phyloP scores from a whole-genome alignment of 2,797 vertebrate species.

The Smutsia gigantea region DNA sequence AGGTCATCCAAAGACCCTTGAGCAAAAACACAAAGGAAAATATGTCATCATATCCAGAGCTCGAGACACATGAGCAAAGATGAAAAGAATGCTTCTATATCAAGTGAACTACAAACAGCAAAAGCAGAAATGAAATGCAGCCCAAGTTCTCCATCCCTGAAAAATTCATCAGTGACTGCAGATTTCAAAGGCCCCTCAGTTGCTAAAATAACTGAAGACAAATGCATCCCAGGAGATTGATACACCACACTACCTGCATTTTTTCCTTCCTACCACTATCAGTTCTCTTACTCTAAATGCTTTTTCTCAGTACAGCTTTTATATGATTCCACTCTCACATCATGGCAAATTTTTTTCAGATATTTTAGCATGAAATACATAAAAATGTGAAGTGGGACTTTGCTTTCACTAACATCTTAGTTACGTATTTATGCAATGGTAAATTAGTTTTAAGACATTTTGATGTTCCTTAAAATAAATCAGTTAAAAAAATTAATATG shows the following conservation, averaged over 20 bases:
- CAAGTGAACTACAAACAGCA: background rate
- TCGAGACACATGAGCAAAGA: conserved; percentile 21
- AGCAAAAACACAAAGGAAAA: conserved; percentile 22
- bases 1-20: background rate
- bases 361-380: background rate
- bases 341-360: background rate
- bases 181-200: background rate
- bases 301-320: background rate
- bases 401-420: background rate
- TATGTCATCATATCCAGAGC: background rate
- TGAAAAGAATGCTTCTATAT: conserved; percentile 28
- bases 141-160: background rate
- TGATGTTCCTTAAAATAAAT: background rate
- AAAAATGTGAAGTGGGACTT: background rate
- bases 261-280: background rate
- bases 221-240: background rate
- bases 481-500: background rate
- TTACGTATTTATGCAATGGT: background rate
- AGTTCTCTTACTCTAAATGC: background rate
- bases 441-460: background rate
- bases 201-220: background rate
- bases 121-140: background rate
- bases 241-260: background rate
- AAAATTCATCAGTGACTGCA: conserved; percentile 23
- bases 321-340: background rate